Evolutionary conservation across 2,888 invertebrate genomes (phyloP), one percentile per base, ranked within the genome.

Genomic region (Nycteola revayana): DNA sequence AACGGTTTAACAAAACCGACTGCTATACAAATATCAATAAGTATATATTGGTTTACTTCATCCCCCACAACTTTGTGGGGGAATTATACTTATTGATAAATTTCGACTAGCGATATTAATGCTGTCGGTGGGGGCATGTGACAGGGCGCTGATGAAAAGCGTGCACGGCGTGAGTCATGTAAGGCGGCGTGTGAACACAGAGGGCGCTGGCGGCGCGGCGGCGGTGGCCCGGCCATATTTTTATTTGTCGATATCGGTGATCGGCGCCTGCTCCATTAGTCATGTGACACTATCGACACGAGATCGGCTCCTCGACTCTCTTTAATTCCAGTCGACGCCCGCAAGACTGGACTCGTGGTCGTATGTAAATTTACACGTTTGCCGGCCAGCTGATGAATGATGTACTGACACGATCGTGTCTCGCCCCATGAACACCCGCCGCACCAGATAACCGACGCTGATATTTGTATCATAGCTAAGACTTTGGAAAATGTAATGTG

Each of bases 251-350:
- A 81, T 86, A 86, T 86, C 85, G 69, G 66, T 71, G 81, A 81
- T 82, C 87, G 86, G 87, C 86, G 87, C 85, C 85, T 74, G 80
- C 77, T 78, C 86, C 87, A 87, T 87, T 88, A 87, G 84, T 88
- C 87, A 86, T 80, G 76, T 86, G 87, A 87, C 87, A 85, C 71
- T 86, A 87, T 87, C 87, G 82, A 84, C 79, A 75, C 67, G 72
- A 77, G 75, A 86, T 86, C 87, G 73, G 62, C 68, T 74, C 78
- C 77, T 68, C 68, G 71, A 69, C 68, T 66, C 70, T 76, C 68
- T 81, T 80, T 79, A 79, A 80, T 75, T 77, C 79, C 75, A 75
- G 54, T 70, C 74, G 77, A 71, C 70, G 77, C 73, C 73, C 60
- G 70, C 70, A 55, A 68, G 70, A 69, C 68, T 68, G 63, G 63